These are phyloP conservation scores for Loriculus beryllinus DNA, from an alignment of 2,797 vertebrate genomes.

Conservation along the genomic window DNA sequence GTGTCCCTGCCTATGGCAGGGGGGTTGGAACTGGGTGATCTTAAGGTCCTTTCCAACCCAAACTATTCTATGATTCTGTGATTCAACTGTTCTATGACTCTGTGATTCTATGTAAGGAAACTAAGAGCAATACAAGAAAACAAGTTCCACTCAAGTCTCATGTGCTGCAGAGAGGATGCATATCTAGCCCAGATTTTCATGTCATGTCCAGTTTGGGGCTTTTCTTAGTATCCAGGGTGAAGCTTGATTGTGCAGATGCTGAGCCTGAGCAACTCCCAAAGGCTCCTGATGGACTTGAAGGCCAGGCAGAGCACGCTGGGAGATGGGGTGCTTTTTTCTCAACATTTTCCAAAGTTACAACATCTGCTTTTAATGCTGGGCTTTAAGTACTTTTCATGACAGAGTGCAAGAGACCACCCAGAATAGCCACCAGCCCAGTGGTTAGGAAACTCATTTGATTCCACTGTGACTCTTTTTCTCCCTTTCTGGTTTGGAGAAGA, in stretches of 20 bases:
- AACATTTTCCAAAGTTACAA: neutral
- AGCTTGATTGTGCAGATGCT: neutral
- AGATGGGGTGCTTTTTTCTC: neutral
- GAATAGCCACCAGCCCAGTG: neutral
- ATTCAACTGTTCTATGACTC: neutral
- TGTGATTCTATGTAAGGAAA: neutral
- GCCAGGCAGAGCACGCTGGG: neutral
- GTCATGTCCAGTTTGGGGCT: neutral
- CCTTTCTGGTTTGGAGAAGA: neutral
- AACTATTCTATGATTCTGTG: no score
- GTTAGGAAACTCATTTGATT: conserved; percentile 6
- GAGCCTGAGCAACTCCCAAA: neutral
- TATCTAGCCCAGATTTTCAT: neutral
- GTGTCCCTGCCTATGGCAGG: neutral
- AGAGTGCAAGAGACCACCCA: conserved; percentile 3
- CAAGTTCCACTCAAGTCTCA: neutral
- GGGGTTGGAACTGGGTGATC: neutral
- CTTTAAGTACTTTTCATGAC: neutral
- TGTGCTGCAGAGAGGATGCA: neutral
- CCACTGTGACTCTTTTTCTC: neutral
- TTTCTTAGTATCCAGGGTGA: neutral
- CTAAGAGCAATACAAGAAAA: neutral
- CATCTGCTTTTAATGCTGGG: neutral
- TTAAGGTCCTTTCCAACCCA: neutral
- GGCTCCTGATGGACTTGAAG: neutral